Conservation (phyloP, 2,113 vertebrate genomes). For the Calyptomena viridis region DNA sequence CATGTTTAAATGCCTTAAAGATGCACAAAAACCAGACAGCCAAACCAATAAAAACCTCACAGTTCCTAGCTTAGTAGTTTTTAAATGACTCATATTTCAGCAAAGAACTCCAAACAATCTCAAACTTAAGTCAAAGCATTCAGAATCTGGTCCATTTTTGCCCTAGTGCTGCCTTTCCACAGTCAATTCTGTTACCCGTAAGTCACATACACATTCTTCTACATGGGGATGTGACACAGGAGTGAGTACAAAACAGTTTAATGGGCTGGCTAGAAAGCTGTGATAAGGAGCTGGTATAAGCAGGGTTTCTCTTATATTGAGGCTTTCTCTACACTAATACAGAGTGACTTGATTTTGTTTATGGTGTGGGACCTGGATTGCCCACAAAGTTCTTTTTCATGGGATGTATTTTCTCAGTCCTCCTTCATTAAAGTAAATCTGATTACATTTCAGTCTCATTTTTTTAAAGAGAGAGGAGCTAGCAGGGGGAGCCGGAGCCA, state of each 20-base stretch:
- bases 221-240: not conserved
- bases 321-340: slow-evolving; percentile 4
- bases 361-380: slow-evolving; percentile 24
- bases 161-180: not conserved
- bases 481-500: slow-evolving; percentile 42
- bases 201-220: not conserved
- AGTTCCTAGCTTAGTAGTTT: slow-evolving; percentile 7
- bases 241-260: not conserved
- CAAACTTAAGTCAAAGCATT: not conserved
- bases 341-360: slow-evolving; percentile 62
- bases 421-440: slow-evolving; percentile 63
- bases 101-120: not conserved
- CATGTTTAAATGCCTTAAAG: slow-evolving; percentile 26
- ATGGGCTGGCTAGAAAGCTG: not conserved
- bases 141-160: not conserved
- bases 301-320: not conserved
- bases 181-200: not conserved
- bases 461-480: slow-evolving; percentile 30
- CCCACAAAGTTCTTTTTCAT: slow-evolving; percentile 46
- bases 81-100: slow-evolving; percentile 13
- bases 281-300: not conserved
- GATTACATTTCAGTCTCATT: slow-evolving; percentile 59
- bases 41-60: slow-evolving; percentile 4
- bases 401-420: slow-evolving; percentile 18
- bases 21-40: slow-evolving; percentile 25